Conservation (phyloP, 2,797 vertebrate genomes). For the Calcarius lapponicus region DNA sequence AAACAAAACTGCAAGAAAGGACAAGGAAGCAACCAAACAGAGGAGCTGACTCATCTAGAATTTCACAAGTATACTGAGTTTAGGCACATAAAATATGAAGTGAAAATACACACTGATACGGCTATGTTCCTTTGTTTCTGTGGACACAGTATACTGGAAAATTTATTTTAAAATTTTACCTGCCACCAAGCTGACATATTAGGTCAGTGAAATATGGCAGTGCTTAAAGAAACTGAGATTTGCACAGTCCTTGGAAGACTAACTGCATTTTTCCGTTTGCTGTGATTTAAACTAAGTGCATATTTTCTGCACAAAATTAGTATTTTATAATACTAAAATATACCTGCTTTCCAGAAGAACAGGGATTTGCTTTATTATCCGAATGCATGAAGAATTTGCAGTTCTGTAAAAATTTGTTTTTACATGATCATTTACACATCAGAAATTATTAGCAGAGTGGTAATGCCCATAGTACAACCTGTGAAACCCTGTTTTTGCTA, state of each 20-base stretch:
- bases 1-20: not conserved
- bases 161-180: not conserved
- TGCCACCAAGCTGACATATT: not conserved
- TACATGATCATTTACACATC: accelerated
- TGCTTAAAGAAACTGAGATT: not conserved
- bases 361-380: not conserved
- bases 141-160: not conserved
- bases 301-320: not conserved
- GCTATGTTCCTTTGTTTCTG: not conserved
- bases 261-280: not conserved
- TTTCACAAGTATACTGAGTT: not conserved
- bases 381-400: not conserved
- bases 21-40: not conserved
- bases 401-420: not conserved
- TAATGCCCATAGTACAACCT: not conserved
- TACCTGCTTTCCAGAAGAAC: not conserved
- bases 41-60: not conserved
- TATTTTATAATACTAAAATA: not conserved
- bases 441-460: not conserved
- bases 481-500: accelerated
- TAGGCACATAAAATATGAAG: not conserved
- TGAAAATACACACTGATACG: too few relatives aligned
- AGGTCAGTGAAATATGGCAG: not conserved
- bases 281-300: not conserved
- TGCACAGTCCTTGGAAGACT: not conserved